Conservation (phyloP, 2,797 vertebrate species). For the Caiman crocodilus region DNA sequence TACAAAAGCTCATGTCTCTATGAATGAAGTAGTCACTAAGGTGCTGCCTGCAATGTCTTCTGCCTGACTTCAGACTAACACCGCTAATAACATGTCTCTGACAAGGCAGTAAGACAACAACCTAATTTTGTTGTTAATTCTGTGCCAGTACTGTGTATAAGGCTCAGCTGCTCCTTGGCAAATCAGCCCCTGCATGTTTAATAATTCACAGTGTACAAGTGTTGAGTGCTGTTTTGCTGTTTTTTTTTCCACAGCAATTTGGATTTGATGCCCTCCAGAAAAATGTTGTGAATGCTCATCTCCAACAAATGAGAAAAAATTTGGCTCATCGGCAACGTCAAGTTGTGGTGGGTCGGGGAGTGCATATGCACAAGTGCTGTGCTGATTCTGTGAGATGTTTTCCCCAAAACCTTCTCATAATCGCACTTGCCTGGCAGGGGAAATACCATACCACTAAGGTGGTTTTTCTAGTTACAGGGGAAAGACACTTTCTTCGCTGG, state of each 20-base stretch:
- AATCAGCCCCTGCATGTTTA: background rate
- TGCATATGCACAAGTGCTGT: too few relatives aligned
- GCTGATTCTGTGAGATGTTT: background rate
- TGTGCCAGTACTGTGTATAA: background rate
- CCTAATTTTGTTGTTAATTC: too few relatives aligned
- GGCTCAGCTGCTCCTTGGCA: background rate
- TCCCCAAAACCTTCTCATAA: background rate
- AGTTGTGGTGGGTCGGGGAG: constrained; percentile 62
- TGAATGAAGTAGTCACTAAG: too few relatives aligned
- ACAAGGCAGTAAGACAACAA: background rate
- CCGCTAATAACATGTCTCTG: too few relatives aligned
- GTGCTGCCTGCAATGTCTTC: too few relatives aligned
- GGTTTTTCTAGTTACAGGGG: too few relatives aligned
- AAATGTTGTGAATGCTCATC: constrained; percentile 76
- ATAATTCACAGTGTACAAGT: background rate
- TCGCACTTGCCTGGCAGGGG: too few relatives aligned
- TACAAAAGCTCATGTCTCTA: too few relatives aligned
- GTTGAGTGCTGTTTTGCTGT: background rate
- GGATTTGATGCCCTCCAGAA: constrained; percentile 81
- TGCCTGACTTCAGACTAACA: too few relatives aligned
- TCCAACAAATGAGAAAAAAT: constrained; percentile 80
- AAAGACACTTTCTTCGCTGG: too few relatives aligned
- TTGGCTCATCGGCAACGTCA: constrained; percentile 83
- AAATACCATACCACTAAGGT: too few relatives aligned
- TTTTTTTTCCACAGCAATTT: constrained; percentile 74